Conservation (phyloP, 2,888 invertebrate genomes). For the Melanostoma scalare region DNA sequence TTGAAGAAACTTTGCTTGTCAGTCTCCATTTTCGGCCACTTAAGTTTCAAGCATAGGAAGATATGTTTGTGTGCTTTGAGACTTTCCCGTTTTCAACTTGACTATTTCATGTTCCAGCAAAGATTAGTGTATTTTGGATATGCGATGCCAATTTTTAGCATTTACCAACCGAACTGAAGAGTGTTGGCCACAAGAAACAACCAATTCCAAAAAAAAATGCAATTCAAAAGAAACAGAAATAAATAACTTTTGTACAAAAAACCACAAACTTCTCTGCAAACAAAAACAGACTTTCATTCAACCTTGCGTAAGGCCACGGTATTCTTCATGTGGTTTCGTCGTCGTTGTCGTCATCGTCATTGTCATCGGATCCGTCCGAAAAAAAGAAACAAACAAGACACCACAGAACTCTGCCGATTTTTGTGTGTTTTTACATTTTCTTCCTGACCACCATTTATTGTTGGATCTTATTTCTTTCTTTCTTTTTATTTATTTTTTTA, state of each 20-base stretch:
- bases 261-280: slow-evolving; percentile 34
- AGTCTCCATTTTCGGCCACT: too few species aligned
- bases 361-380: slow-evolving; percentile 23
- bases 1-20: too few species aligned
- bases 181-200: too few species aligned
- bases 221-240: slow-evolving; percentile 30
- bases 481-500: background rate
- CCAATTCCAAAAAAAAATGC: background rate
- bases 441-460: slow-evolving; percentile 44
- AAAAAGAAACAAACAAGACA: slow-evolving; percentile 40
- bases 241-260: slow-evolving; percentile 12
- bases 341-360: background rate
- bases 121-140: too few species aligned
- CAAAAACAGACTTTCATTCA: slow-evolving; percentile 34
- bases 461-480: slow-evolving; percentile 18
- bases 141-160: too few species aligned
- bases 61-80: too few species aligned
- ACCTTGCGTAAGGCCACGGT: slow-evolving; percentile 47
- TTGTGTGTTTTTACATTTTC: slow-evolving; percentile 2
- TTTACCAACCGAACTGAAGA: too few species aligned
- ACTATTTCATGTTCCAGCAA: too few species aligned
- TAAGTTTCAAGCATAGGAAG: too few species aligned
- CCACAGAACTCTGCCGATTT: slow-evolving; percentile 21
- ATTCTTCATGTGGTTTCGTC: slow-evolving; percentile 49
- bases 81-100: too few species aligned